Conservation (phyloP, 2,113 vertebrate species). For the Gadus chalcogrammus region DNA sequence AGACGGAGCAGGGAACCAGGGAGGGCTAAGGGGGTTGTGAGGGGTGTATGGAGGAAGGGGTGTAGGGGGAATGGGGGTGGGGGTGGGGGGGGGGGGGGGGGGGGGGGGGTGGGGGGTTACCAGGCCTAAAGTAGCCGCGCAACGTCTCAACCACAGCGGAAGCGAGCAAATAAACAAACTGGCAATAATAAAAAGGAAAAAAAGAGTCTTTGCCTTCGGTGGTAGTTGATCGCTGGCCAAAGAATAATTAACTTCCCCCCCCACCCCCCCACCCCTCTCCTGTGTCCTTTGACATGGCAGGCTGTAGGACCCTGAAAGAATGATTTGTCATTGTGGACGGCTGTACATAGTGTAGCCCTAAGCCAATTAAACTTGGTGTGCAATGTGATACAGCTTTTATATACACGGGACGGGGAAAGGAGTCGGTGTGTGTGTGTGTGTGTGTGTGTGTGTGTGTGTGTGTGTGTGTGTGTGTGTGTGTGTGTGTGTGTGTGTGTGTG, state of each 20-base stretch:
- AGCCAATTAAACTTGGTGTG: conserved; percentile 74
- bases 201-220: conserved; percentile 30
- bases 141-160: conserved; percentile 51
- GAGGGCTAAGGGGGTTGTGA: conserved; percentile 29
- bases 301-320: conserved; percentile 65
- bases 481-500: conserved; percentile 24
- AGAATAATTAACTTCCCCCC: conserved; percentile 68
- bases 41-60: conserved; percentile 8
- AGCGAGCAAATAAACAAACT: conserved; percentile 64
- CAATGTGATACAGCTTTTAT: conserved; percentile 75
- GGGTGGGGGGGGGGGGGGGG: no score
- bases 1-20: conserved; percentile 30
- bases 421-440: conserved; percentile 32
- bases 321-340: conserved; percentile 75
- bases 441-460: conserved; percentile 23
- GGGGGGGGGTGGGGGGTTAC: no score
- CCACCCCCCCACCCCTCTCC: conserved; percentile 46
- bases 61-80: neutral
- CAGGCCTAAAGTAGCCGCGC: conserved; percentile 33
- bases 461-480: conserved; percentile 26
- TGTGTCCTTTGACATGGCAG: conserved; percentile 59
- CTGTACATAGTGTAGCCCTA: conserved; percentile 62
- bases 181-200: conserved; percentile 35
- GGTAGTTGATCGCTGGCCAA: conserved; percentile 61
- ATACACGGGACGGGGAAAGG: conserved; percentile 63